phyloP scores from a whole-genome alignment of 2,113 vertebrate species.

The Pithys albifrons region DNA sequence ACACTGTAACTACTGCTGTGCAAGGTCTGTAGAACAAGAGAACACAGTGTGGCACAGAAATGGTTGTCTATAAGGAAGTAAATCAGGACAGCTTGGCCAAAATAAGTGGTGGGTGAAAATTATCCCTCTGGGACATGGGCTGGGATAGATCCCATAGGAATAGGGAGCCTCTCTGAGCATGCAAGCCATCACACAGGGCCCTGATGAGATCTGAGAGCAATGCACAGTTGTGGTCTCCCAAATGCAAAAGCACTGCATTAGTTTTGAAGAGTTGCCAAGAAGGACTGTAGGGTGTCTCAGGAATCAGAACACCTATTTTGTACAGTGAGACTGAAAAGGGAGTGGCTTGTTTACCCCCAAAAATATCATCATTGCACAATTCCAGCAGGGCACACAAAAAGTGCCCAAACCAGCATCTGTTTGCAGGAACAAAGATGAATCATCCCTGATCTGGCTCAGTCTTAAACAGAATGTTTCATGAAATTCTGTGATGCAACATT shows the following conservation, averaged over 20 bases:
- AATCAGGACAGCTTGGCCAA: background rate
- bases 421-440: slow-evolving; percentile 45
- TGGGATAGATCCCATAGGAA: background rate
- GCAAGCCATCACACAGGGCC: background rate
- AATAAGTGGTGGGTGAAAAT: background rate
- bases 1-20: background rate
- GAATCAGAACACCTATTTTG: background rate
- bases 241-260: background rate
- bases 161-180: background rate
- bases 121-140: background rate
- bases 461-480: background rate
- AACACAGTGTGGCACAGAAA: background rate
- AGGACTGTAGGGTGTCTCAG: background rate
- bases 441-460: background rate
- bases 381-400: background rate
- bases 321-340: background rate
- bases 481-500: slow-evolving; percentile 27
- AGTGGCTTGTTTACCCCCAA: slow-evolving; percentile 39
- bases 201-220: background rate
- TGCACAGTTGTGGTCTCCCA: background rate
- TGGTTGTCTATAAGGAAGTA: background rate
- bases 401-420: slow-evolving; percentile 42
- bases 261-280: background rate
- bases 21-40: background rate
- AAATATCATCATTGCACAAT: background rate